Base-by-base conservation (phyloP, 2,797 vertebrate species). In the Manis javanica region DNA sequence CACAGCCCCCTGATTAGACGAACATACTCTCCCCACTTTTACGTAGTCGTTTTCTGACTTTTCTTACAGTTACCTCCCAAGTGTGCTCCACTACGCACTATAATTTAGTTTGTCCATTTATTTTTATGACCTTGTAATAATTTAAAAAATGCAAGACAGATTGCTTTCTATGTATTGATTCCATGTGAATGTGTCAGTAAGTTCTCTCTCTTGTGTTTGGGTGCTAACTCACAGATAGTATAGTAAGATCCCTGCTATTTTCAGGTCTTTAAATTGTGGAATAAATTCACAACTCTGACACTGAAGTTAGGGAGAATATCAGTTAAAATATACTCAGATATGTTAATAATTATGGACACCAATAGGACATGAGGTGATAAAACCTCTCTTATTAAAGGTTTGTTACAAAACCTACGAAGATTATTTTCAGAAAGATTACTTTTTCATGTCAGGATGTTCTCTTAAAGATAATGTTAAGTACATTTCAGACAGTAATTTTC, bases 1-100 rank as follows among this genome's bases (percentile, higher is more conserved):
- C 3, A 1, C 13, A 16, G n/a, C 3, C 11, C 7, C 69, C 37
- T 3, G 81, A 34, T n/a, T 12, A 15, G 19, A 24, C 2, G 0
- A 7, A 57, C 3, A 1, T 0, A 1, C 1, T 4, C 1, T 8
- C 14, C 31, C 3, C 14, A 1, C 19, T 19, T 63, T 29, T 10
- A 3, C 9, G 5, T 21, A 11, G 18, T 78, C 3, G 6, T 1
- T 21, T 18, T 1, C 29, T 61, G n/a, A 31, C 31, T 53, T 31
- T 77, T 37, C 23, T 55, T 18, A 13, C 0, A 13, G 39, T 37
- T 82, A 0, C 11, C 61, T 37, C 12, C 5, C 11, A 15, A 46
- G 4, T 34, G 4, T 61, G 59, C 15, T 29, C 77, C 46, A 7
- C 14, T 39, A 6, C 7, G 21, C 8, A 55, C 46, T 55, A 0